Evolutionary conservation across 92 coral and sea anemone species (phyloP).

Genomic region (Paramuricea clavata): DNA sequence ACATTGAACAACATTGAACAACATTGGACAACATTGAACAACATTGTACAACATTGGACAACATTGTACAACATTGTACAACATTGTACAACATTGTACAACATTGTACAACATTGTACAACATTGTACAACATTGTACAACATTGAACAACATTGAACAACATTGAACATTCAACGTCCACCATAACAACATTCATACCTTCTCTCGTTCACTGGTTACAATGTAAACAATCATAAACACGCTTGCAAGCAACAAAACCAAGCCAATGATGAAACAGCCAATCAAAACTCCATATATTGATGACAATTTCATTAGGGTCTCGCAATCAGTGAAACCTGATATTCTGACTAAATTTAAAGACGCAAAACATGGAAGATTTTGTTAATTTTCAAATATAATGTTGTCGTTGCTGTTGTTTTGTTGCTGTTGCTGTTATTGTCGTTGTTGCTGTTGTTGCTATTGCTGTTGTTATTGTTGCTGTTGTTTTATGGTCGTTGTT

Average conservation of each 20-base stretch:
- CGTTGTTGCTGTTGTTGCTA: too few relatives aligned
- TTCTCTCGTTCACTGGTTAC: conserved; percentile 7
- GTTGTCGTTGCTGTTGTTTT: too few relatives aligned
- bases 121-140: not conserved
- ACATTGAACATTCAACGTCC: not conserved
- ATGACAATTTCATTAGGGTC: conserved; percentile 7
- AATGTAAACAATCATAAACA: conserved; percentile 18
- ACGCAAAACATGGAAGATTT: not conserved
- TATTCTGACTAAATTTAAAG: not conserved
- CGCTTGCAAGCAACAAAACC: conserved; percentile 1
- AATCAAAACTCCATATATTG: conserved; percentile 19
- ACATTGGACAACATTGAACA: not conserved
- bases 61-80: too few relatives aligned
- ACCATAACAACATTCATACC: not conserved
- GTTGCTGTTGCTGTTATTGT: too few relatives aligned
- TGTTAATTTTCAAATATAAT: too few relatives aligned
- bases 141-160: not conserved
- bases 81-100: not conserved
- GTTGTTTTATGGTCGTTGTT: too few relatives aligned
- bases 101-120: not conserved
- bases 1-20: not conserved
- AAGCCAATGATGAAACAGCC: conserved; percentile 22
- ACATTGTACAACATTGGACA: not conserved
- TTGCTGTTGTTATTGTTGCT: too few relatives aligned
- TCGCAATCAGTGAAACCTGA: conserved; percentile 19